phyloP scores from a whole-genome alignment of 2,797 vertebrate species.

The Crypturellus tataupa region DNA sequence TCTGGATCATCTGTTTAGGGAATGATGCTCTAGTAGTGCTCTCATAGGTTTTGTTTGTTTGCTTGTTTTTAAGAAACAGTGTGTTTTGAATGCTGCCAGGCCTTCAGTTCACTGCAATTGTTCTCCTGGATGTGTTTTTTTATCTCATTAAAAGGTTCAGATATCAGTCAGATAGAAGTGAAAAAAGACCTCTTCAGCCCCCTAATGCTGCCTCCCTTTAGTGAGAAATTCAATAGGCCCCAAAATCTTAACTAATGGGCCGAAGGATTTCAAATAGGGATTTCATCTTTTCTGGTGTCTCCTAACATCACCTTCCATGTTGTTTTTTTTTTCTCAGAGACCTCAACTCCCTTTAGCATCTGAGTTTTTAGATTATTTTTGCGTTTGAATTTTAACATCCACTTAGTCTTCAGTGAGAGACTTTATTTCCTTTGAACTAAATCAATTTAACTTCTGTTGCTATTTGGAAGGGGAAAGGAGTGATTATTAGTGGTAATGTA shows the following conservation, averaged over 20 bases:
- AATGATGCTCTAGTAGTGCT: background rate
- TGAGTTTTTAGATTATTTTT: background rate
- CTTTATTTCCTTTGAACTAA: background rate
- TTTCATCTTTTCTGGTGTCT: background rate
- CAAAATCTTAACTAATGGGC: background rate
- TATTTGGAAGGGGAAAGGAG: background rate
- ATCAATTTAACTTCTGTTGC: constrained; percentile 16
- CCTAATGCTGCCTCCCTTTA: background rate
- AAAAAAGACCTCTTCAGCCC: background rate
- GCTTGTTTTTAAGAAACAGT: background rate
- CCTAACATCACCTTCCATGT: background rate
- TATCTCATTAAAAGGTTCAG: background rate
- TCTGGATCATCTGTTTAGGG: background rate
- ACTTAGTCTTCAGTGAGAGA: background rate
- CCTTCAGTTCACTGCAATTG: background rate
- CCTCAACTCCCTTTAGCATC: background rate
- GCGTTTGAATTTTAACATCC: background rate
- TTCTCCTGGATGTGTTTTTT: background rate
- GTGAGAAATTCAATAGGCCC: background rate
- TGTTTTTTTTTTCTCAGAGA: background rate
- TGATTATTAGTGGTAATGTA: background rate
- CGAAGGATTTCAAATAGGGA: background rate
- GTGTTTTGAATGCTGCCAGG: background rate
- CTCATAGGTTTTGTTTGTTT: background rate
- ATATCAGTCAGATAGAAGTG: rapidly evolving